phyloP scores from a whole-genome alignment of 2,113 vertebrate species.

The Chrysochloris asiatica region DNA sequence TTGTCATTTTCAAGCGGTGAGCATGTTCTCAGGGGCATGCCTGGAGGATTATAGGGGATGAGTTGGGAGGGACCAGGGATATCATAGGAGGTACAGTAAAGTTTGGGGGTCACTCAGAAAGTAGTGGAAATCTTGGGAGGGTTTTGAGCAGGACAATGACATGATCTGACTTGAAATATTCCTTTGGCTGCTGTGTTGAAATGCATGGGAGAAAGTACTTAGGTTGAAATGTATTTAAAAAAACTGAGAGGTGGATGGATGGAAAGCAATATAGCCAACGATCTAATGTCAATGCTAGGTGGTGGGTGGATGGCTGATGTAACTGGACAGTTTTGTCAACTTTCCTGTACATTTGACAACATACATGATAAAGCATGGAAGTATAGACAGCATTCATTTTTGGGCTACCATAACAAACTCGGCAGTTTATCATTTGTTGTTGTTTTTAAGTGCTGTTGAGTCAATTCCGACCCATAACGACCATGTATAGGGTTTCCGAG shows the following conservation, averaged over 20 bases:
- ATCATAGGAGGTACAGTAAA: background rate
- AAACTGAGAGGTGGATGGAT: background rate
- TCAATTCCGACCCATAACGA: too few relatives aligned
- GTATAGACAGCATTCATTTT: background rate
- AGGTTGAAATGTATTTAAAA: background rate
- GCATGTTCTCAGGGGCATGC: fast-evolving
- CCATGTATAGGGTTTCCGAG: too few relatives aligned
- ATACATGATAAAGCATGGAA: background rate
- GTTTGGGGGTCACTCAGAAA: background rate
- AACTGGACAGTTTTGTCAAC: background rate
- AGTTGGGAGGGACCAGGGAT: background rate
- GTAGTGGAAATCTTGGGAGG: background rate
- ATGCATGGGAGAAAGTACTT: background rate
- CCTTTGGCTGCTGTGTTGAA: background rate
- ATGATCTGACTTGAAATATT: background rate
- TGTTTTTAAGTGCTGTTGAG: too few relatives aligned
- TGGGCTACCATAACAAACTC: background rate
- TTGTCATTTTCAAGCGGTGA: background rate
- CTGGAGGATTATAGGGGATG: background rate
- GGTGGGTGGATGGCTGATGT: background rate
- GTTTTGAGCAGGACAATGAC: background rate
- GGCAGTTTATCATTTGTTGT: too few relatives aligned
- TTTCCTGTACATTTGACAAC: background rate
- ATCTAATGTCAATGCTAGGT: background rate
- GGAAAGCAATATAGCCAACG: background rate